These are phyloP conservation scores for Torymus texanus DNA, from an alignment of 2,888 invertebrate genomes.

Conservation along the genomic window DNA sequence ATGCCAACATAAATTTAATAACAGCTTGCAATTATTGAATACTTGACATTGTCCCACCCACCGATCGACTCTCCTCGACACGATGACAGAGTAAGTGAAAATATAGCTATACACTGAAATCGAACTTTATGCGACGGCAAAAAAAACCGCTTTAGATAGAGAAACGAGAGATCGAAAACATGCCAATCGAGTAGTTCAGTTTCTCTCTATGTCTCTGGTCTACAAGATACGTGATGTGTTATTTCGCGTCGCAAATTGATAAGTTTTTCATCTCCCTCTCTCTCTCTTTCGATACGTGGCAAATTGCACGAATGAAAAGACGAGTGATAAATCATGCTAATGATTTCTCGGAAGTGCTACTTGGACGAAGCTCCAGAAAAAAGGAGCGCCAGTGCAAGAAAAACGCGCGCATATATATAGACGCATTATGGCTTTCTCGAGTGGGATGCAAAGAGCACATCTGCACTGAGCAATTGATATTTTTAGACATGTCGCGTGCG, in stretches of 20 bases:
- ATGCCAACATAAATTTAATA: too few relatives aligned
- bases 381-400: neutral
- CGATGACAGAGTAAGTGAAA: too few relatives aligned
- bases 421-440: too few relatives aligned
- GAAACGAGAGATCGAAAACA: too few relatives aligned
- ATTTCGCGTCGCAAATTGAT: slow-evolving; percentile 27
- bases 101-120: too few relatives aligned
- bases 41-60: too few relatives aligned
- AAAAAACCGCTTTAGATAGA: neutral
- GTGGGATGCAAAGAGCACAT: neutral
- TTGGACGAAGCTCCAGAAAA: neutral
- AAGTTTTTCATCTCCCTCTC: neutral
- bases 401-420: too few relatives aligned
- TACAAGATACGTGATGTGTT: slow-evolving; percentile 1
- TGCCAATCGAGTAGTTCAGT: too few relatives aligned
- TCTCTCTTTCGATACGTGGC: slow-evolving; percentile 14
- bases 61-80: too few relatives aligned
- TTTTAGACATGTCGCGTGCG: neutral
- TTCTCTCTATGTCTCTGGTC: too few relatives aligned
- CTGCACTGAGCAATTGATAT: slow-evolving; percentile 21
- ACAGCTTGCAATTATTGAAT: too few relatives aligned
- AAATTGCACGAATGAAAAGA: slow-evolving; percentile 17
- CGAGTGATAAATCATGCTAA: slow-evolving; percentile 49
- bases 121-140: neutral
- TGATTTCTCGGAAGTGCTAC: slow-evolving; percentile 31